phyloP scores from a whole-genome alignment of 2,113 vertebrate genomes.

The Himantopus leucocephalus region DNA sequence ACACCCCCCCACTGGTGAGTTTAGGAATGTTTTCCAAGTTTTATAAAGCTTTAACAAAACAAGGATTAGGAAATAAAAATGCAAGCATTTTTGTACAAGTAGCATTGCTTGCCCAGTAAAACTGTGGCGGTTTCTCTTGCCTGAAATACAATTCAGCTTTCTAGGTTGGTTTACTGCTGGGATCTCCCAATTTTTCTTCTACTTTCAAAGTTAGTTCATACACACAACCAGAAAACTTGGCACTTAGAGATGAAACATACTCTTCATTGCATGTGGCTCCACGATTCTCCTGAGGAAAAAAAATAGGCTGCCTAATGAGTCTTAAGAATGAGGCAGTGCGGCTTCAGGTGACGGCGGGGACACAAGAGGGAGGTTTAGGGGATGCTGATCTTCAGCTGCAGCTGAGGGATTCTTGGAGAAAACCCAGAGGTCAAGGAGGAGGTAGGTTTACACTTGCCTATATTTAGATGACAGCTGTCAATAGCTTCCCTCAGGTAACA shows the following conservation, averaged over 20 bases:
- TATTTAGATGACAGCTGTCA: not conserved
- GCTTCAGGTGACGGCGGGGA: not conserved
- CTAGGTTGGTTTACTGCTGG: not conserved
- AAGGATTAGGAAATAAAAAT: not conserved
- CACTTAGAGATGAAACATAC: not conserved
- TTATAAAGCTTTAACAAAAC: not conserved
- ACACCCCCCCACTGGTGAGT: no score
- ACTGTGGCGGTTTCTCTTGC: not conserved
- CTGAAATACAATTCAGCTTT: not conserved
- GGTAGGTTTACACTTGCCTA: not conserved
- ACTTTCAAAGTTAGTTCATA: not conserved
- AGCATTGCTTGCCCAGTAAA: not conserved
- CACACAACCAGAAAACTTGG: not conserved
- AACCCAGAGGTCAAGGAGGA: not conserved
- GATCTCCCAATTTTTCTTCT: not conserved
- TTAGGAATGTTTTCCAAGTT: not conserved
- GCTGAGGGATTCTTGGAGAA: not conserved
- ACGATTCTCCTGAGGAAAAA: not conserved
- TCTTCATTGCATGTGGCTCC: not conserved
- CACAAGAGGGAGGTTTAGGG: not conserved
- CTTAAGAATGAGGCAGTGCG: not conserved
- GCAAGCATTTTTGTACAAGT: not conserved
- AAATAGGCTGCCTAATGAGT: rapidly evolving
- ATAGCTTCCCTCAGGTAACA: not conserved
- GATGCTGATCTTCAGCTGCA: not conserved